Conservation (phyloP, 2,113 vertebrate genomes). For the Micronycteris hirsuta region DNA sequence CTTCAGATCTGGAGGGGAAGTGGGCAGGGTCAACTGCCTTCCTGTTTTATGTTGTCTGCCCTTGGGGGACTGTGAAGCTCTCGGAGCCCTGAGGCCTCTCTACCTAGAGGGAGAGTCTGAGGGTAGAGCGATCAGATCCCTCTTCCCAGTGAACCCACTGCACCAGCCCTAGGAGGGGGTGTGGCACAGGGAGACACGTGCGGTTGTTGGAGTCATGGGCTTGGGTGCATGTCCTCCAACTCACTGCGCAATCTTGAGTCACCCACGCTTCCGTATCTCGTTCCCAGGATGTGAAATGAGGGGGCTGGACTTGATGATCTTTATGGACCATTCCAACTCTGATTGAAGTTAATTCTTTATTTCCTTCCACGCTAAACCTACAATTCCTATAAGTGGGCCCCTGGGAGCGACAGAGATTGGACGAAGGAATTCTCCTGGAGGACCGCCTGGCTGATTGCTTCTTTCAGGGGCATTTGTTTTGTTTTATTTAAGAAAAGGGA, state of each 20-base stretch:
- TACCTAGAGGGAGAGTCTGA: not conserved
- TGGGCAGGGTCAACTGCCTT: not conserved
- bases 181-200: rapidly evolving
- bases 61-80: not conserved
- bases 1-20: not conserved
- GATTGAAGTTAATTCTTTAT: not conserved
- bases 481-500: not conserved
- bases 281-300: not conserved
- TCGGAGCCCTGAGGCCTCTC: not conserved
- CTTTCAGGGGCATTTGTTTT: not conserved
- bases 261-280: rapidly evolving
- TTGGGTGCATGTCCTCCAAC: rapidly evolving
- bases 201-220: not conserved
- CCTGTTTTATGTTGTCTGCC: not conserved
- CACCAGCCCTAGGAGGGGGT: rapidly evolving
- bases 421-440: not conserved
- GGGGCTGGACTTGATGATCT: not conserved
- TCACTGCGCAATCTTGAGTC: rapidly evolving
- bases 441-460: not conserved
- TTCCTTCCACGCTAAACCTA: not conserved
- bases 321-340: not conserved
- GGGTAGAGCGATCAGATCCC: rapidly evolving
- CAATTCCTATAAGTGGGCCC: not conserved
- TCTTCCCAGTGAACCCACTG: not conserved
- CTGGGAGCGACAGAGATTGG: not conserved